Evolutionary conservation across 2,113 vertebrate genomes (phyloP).

Genomic region (Chloropsis hardwickii): DNA sequence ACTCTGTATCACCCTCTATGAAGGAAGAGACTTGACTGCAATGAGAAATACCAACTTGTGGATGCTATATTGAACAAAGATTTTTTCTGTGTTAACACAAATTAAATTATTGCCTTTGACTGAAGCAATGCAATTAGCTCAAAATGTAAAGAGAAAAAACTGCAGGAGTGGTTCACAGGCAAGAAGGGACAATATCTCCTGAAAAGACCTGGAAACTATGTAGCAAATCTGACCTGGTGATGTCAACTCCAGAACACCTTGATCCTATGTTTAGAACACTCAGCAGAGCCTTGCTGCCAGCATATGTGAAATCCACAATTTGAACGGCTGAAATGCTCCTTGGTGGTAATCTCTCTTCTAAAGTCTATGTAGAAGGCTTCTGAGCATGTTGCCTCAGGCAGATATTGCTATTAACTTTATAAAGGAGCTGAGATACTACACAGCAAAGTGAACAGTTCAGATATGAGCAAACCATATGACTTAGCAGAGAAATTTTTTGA

Average conservation of each 20-base stretch:
- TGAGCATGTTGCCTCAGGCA: neutral
- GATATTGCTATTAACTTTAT: neutral
- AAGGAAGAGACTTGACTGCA: neutral
- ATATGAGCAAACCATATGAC: neutral
- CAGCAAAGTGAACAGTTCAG: neutral
- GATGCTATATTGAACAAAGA: neutral
- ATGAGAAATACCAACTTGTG: neutral
- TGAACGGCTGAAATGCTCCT: neutral
- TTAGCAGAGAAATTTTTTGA: neutral
- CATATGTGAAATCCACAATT: neutral
- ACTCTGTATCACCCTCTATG: neutral
- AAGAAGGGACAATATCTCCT: neutral
- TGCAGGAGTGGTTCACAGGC: neutral
- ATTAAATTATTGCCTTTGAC: neutral
- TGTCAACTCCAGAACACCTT: neutral
- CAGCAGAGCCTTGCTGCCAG: neutral
- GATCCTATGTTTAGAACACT: neutral
- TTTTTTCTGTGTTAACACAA: neutral
- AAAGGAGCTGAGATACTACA: neutral
- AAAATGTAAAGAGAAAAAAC: neutral
- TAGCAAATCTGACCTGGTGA: neutral
- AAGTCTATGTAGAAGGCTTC: neutral
- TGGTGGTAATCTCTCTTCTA: neutral
- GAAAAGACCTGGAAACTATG: neutral
- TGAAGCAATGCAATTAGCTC: neutral